A percentile compares a stretch with the other conserved stretches of the same genome.
phyloP scores from a whole-genome alignment of 2,797 vertebrate species.

The Melopsittacus undulatus region DNA sequence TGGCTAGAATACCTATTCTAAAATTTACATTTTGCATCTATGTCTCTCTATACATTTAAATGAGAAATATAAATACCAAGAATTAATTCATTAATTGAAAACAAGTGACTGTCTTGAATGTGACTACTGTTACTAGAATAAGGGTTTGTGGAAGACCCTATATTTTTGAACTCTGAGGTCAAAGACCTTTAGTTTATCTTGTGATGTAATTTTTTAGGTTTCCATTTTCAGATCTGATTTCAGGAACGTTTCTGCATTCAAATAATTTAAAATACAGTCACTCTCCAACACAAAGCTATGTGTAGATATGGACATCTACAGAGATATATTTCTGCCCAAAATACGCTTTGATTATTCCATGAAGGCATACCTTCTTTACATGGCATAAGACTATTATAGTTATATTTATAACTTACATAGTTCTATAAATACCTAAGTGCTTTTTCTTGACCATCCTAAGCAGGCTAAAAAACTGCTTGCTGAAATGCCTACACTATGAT shows the following conservation, averaged over 20 bases:
- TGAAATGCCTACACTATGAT: background rate
- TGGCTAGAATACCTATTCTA: background rate
- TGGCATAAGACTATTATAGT: background rate
- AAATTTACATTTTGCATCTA: background rate
- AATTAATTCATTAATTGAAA: background rate
- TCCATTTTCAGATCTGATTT: background rate
- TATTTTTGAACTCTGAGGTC: background rate
- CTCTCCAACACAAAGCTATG: background rate
- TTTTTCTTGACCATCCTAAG: conserved; percentile 3
- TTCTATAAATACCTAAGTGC: conserved; percentile 11
- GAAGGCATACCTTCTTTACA: background rate
- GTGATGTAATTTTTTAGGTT: background rate
- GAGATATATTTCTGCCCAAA: background rate
- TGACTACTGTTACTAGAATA: background rate
- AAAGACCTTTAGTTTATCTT: background rate
- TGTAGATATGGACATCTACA: background rate
- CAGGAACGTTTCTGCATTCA: background rate
- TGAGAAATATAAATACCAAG: background rate
- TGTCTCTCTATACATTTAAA: background rate
- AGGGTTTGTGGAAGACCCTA: background rate
- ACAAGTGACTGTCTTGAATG: background rate
- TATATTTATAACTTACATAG: background rate
- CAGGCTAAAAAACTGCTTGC: background rate
- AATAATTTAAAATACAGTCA: background rate
- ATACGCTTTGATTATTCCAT: background rate